These are phyloP conservation scores for Acanthoscelides obtectus DNA, from an alignment of 2,888 invertebrate species.

Conservation along the genomic window DNA sequence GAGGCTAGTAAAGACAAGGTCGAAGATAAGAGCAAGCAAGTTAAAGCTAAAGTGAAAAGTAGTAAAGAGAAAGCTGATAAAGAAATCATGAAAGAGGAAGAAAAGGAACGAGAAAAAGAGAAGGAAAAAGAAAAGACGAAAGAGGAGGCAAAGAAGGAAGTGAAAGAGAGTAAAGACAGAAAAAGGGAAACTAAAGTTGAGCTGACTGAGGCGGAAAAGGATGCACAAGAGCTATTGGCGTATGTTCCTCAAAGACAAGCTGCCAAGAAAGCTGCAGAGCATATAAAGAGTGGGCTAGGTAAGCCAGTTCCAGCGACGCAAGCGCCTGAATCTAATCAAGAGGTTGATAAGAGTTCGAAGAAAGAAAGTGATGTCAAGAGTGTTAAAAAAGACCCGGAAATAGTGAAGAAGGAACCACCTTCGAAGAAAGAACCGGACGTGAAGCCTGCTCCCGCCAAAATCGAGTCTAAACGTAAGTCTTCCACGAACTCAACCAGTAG, in stretches of 20 bases:
- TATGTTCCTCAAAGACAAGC: conserved; percentile 88
- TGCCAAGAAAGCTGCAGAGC: conserved; percentile 87
- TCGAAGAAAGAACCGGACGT: conserved; percentile 21
- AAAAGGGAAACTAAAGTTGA: conserved; percentile 44
- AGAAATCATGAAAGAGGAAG: conserved; percentile 20
- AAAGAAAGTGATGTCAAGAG: conserved; percentile 31
- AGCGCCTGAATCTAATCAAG: conserved; percentile 24
- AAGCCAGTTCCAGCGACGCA: conserved; percentile 35
- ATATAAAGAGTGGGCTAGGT: conserved; percentile 76
- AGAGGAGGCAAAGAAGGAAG: conserved; percentile 19
- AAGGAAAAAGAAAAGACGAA: conserved; percentile 39
- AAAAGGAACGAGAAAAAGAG: conserved; percentile 18
- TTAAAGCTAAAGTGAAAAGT: conserved; percentile 32
- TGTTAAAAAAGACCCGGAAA: conserved; percentile 30
- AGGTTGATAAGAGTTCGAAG: conserved; percentile 36
- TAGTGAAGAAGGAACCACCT: conserved; percentile 32
- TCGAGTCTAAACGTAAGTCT: conserved; percentile 50
- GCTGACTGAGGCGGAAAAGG: conserved; percentile 59
- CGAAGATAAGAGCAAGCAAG: conserved; percentile 28
- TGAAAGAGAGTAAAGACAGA: conserved; percentile 14
- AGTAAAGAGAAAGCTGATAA: conserved; percentile 22
- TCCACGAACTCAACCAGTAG: conserved; percentile 52
- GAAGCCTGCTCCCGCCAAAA: conserved; percentile 36
- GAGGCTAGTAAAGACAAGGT: conserved; percentile 27
- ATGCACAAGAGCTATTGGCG: conserved; percentile 61